Evolutionary conservation across 2,797 vertebrate species (phyloP), one percentile per base, ranked within the genome.

Genomic region (Premnoplex brunnescens): DNA sequence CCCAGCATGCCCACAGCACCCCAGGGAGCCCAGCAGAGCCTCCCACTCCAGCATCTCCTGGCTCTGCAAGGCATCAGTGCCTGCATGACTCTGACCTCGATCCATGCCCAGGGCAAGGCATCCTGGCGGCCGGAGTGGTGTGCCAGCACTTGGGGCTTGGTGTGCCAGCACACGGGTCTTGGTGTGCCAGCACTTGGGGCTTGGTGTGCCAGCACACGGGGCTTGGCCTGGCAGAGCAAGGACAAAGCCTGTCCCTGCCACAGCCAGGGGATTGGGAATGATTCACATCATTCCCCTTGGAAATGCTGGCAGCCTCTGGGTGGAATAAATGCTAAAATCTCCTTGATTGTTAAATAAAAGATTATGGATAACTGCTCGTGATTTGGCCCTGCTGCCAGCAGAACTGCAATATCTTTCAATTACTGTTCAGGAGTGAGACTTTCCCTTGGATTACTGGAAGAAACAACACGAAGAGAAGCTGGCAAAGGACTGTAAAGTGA

Each of bases 331-430:
- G 83, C 83, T 58, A 92, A 96, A 91, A 94, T 60, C 86, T 95
- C 96, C 93, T 96, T 86, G 95, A 91, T 93, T 93, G 95, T 92
- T 95, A 95, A 97, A 96, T 92, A 88, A 96, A 88, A 93, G 96
- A 95, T 94, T 96, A 91, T 85, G 93, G 94, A 93, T 91, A 92
- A 94, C 62, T 55, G 92, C 84, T 89, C 30, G 74, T 93, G 86
- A 90, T 32, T 23, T 14, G 2, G 79, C 80, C 46, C 62, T 36
- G 41, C 83, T 60, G 89, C 85, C 39, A 34, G 96, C 56, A 78
- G 75, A 77, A 69, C 34, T 7, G 92, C 71, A 37, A 20, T 62
- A 81, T 71, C 77, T 80, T 95, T 96, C 93, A 96, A 95, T 97
- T 96, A 96, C 87, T 7, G 23, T 60, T 76, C 7, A 0, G 64